Evolutionary conservation across 2,113 vertebrate species (phyloP).

Genomic region (Fregetta grallaria): DNA sequence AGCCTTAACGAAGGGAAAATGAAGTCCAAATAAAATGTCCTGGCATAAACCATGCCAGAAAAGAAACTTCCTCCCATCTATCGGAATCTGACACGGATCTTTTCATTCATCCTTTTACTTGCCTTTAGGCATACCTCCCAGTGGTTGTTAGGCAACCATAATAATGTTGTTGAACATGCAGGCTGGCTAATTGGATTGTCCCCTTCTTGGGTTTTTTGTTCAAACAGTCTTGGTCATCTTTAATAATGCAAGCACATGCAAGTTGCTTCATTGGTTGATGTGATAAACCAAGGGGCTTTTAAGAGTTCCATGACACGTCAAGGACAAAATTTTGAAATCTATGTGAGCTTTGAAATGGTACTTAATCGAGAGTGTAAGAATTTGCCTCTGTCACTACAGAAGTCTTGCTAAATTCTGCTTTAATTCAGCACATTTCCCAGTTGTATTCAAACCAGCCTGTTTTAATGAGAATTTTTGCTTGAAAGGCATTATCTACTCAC

Average conservation of each 20-base stretch:
- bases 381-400: background rate
- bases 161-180: conserved; percentile 39
- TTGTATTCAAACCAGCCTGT: background rate
- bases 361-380: background rate
- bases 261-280: background rate
- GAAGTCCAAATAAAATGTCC: conserved; percentile 8
- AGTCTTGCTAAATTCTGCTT: background rate
- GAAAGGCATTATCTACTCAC: background rate
- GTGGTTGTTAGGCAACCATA: conserved; percentile 64
- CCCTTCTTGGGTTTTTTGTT: background rate
- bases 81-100: conserved; percentile 30
- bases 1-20: background rate
- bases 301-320: background rate
- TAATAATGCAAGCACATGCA: background rate
- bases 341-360: background rate
- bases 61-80: conserved; percentile 57
- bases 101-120: conserved; percentile 58
- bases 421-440: background rate
- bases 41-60: background rate
- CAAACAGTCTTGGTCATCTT: background rate
- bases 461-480: background rate
- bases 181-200: conserved; percentile 52
- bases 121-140: conserved; percentile 49
- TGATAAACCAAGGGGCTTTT: background rate
- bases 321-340: background rate